Evolutionary conservation across 2,797 vertebrate species (phyloP).

Genomic region (Acanthiza pusilla): DNA sequence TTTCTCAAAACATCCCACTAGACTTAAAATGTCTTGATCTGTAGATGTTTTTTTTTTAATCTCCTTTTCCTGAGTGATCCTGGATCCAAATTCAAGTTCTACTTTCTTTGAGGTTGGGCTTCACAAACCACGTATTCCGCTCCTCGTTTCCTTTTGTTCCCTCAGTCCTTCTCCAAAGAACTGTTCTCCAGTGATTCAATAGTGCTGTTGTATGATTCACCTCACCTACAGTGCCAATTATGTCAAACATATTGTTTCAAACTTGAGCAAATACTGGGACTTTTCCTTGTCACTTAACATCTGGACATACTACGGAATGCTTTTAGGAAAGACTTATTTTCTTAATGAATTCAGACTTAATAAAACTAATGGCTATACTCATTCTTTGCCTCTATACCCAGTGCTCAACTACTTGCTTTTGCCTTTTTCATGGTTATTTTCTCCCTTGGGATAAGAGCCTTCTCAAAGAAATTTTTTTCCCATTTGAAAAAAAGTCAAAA

Average conservation of each 20-base stretch:
- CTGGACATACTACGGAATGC: not conserved
- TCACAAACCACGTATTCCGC: not conserved
- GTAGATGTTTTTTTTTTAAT: not conserved
- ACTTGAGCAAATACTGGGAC: not conserved
- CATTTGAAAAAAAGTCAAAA: not conserved
- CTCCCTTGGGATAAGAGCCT: not conserved
- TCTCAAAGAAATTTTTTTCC: not conserved
- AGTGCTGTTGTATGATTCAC: not conserved
- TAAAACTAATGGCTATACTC: not conserved
- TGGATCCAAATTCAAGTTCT: not conserved
- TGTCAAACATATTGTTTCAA: not conserved
- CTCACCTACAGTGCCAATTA: not conserved
- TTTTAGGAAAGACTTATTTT: not conserved
- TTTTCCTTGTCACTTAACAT: not conserved
- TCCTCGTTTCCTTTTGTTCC: not conserved
- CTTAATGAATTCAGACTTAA: not conserved
- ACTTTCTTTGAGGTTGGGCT: not conserved
- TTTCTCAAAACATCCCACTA: not conserved
- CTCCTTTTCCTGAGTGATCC: not conserved
- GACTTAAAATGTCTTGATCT: not conserved
- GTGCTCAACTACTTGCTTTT: not conserved
- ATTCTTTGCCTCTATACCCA: not conserved
- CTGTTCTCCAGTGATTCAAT: not conserved
- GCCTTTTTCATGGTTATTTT: not conserved
- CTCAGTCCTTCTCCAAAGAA: not conserved